phyloP scores from a whole-genome alignment of 1,140 invertebrate species.

The Anastrepha obliqua region DNA sequence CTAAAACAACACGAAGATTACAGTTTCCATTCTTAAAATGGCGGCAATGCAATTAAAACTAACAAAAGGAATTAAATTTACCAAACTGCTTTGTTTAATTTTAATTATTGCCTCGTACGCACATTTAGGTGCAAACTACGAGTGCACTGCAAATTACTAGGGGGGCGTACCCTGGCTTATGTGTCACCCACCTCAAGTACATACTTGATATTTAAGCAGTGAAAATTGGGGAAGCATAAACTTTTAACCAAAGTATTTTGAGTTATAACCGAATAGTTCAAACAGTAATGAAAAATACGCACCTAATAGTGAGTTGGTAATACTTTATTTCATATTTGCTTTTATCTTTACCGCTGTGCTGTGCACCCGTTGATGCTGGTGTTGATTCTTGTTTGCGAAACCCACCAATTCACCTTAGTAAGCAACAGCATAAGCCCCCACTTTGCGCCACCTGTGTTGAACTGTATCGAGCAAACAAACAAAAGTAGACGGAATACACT shows the following conservation, averaged over 20 bases:
- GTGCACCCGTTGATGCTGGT: background rate
- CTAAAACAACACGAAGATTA: background rate
- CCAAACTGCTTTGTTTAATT: conserved; percentile 36
- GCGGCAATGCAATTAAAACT: background rate
- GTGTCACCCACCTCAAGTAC: no score
- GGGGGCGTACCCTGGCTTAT: no score
- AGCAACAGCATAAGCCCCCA: conserved; percentile 6
- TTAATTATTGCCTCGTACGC: background rate
- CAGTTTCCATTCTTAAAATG: background rate
- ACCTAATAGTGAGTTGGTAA: background rate
- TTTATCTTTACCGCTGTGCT: background rate
- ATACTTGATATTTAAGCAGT: no score
- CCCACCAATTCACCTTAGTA: conserved; percentile 28
- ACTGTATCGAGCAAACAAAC: background rate
- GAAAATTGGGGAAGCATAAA: background rate
- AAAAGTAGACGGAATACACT: no score
- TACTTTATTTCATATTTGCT: conserved; percentile 6
- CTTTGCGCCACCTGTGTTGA: background rate
- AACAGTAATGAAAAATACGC: background rate
- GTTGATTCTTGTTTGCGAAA: conserved; percentile 33
- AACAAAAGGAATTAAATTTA: conserved; percentile 43
- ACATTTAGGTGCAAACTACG: background rate
- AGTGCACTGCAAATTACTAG: background rate
- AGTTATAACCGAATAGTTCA: background rate
- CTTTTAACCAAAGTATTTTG: conserved; percentile 1